These are phyloP conservation scores for Tokudaia muenninki DNA, from an alignment of 2,797 vertebrate genomes.

Conservation along the genomic window DNA sequence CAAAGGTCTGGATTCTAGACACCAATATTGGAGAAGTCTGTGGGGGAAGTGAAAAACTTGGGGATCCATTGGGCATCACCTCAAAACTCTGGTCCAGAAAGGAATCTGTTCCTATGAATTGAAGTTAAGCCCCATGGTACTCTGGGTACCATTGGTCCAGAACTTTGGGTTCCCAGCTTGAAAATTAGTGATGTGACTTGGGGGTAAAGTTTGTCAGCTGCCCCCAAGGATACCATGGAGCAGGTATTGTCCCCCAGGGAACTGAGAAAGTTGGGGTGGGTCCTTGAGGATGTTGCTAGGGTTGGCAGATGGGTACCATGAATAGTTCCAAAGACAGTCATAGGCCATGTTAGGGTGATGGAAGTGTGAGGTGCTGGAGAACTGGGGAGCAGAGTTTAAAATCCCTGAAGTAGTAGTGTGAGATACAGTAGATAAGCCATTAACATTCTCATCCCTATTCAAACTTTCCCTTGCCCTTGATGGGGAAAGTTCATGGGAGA, in stretches of 20 bases:
- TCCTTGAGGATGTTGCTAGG: constrained; percentile 92
- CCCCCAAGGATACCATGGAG: constrained; percentile 92
- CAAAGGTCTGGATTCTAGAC: constrained; percentile 87
- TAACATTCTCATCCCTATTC: constrained; percentile 98
- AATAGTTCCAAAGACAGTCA: constrained; percentile 96
- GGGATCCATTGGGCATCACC: constrained; percentile 87
- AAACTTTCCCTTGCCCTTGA: constrained; percentile 97
- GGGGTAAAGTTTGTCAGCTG: constrained; percentile 89
- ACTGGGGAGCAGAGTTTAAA: constrained; percentile 90
- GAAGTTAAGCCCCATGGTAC: constrained; percentile 88
- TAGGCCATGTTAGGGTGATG: constrained; percentile 91
- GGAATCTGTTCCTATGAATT: constrained; percentile 90
- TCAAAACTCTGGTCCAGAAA: constrained; percentile 90
- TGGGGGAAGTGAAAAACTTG: constrained; percentile 89
- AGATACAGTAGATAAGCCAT: constrained; percentile 98
- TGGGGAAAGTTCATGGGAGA: constrained; percentile 95
- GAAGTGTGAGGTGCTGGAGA: constrained; percentile 91
- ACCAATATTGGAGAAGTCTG: constrained; percentile 90
- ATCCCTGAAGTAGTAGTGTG: constrained; percentile 94
- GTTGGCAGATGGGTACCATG: constrained; percentile 91
- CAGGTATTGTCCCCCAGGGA: constrained; percentile 93
- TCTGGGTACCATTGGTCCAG: constrained; percentile 92
- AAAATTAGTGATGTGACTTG: constrained; percentile 91
- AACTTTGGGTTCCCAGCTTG: constrained; percentile 90
- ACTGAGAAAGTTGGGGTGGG: constrained; percentile 89